Conservation (phyloP, 2,113 vertebrate genomes). For the Haplotaxodon microlepis region DNA sequence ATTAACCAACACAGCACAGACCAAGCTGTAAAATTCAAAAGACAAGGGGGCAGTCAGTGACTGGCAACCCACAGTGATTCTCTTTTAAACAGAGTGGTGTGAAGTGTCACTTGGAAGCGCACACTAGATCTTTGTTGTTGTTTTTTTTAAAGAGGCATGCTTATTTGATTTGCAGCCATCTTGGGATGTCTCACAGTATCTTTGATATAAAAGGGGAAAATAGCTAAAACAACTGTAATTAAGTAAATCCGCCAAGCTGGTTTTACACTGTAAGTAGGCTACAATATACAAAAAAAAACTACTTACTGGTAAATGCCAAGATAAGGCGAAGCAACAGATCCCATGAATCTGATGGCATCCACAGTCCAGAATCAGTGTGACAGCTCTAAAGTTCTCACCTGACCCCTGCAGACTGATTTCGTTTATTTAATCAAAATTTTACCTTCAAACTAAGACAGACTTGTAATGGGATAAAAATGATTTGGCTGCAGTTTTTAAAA, state of each 20-base stretch:
- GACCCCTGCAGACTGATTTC: background rate
- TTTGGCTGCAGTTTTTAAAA: background rate
- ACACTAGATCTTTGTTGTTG: conserved; percentile 35
- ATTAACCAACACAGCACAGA: conserved; percentile 27
- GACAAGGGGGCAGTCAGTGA: conserved; percentile 23
- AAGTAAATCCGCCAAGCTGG: background rate
- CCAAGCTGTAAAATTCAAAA: conserved; percentile 53
- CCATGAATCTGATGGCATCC: background rate
- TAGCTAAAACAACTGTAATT: conserved; percentile 14
- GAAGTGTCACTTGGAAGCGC: conserved; percentile 26
- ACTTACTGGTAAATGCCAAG: background rate
- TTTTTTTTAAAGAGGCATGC: conserved; percentile 19
- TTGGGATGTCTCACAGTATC: conserved; percentile 21
- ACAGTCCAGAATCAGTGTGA: background rate
- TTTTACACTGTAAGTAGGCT: background rate
- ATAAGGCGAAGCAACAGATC: background rate
- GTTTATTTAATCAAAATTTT: background rate
- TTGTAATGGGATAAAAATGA: background rate
- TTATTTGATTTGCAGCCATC: conserved; percentile 61
- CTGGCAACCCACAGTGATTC: conserved; percentile 36
- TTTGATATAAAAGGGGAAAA: conserved; percentile 35
- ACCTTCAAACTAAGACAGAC: background rate
- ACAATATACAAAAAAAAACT: background rate
- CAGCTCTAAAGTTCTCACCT: background rate
- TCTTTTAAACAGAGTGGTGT: conserved; percentile 26